Percentiles rank a stretch among this genome's conserved stretches.
These are phyloP conservation scores for Corythornis vintsioides DNA, from an alignment of 2,113 vertebrate species.

Conservation along the genomic window DNA sequence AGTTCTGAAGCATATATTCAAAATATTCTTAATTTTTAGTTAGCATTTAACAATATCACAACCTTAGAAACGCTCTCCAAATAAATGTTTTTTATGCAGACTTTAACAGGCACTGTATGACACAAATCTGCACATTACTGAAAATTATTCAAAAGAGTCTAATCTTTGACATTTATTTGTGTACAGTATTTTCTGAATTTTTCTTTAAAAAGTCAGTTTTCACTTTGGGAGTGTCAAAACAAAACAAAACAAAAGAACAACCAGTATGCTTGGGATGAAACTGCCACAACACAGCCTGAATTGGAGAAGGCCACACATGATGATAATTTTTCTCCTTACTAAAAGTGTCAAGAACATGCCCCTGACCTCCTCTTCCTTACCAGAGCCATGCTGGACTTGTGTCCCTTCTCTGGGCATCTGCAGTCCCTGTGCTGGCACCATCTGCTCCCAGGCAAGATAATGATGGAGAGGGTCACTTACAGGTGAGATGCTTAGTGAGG, in stretches of 20 bases:
- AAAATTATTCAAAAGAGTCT: background rate
- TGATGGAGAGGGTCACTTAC: background rate
- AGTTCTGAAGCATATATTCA: conserved; percentile 48
- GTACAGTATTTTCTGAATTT: background rate
- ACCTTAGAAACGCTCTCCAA: background rate
- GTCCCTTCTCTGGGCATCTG: background rate
- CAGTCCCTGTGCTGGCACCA: background rate
- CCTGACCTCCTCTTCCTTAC: background rate
- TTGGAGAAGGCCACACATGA: background rate
- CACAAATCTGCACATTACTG: background rate
- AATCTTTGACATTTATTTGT: background rate
- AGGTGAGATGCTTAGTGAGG: background rate
- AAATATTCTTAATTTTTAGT: conserved; percentile 57
- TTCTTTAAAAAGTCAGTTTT: background rate
- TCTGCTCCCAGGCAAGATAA: background rate
- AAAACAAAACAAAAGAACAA: background rate
- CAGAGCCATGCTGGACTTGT: background rate
- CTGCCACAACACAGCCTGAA: background rate
- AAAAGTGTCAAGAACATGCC: background rate
- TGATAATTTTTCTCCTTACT: background rate
- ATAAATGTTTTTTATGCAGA: background rate
- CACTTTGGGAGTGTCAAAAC: background rate
- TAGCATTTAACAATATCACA: background rate
- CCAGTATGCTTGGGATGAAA: background rate
- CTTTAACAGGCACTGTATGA: background rate